Evolutionary conservation across 1,140 invertebrate species (phyloP).

Genomic region (Luehdorfia chinensis): DNA sequence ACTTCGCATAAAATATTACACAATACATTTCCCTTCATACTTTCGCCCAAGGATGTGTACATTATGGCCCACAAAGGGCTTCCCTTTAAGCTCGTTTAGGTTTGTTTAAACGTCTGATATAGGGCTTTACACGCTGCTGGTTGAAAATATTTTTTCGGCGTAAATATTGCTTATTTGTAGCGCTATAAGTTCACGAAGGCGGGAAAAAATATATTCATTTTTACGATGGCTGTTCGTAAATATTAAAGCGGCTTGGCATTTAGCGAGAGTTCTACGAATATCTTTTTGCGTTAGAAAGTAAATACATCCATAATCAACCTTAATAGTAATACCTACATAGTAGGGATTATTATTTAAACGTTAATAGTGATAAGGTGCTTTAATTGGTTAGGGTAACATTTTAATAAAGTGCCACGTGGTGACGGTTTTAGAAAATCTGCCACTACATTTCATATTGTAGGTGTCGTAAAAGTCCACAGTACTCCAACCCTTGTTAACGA

Average conservation of each 20-base stretch:
- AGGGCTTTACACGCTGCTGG: slow-evolving; percentile 29
- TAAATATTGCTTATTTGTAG: slow-evolving; percentile 39
- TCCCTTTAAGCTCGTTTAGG: slow-evolving; percentile 6
- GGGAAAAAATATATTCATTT: neutral
- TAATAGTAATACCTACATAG: too few species aligned
- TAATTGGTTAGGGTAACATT: too few species aligned
- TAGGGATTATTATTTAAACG: too few species aligned
- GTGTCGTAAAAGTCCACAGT: too few species aligned
- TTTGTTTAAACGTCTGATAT: slow-evolving; percentile 18
- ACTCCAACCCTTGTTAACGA: too few species aligned
- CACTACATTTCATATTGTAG: too few species aligned
- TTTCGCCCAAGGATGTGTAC: neutral
- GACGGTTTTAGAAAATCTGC: too few species aligned
- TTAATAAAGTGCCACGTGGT: too few species aligned
- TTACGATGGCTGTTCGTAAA: slow-evolving; percentile 21
- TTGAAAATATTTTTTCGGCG: slow-evolving; percentile 30
- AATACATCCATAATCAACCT: too few species aligned
- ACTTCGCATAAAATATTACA: neutral
- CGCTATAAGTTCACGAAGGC: slow-evolving; percentile 8
- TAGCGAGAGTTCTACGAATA: neutral
- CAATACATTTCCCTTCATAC: neutral
- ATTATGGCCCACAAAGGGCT: slow-evolving; percentile 3
- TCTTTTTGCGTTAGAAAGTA: neutral
- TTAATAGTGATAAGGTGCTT: too few species aligned
- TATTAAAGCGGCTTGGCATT: slow-evolving; percentile 20